Evolutionary conservation across 1,140 invertebrate species (phyloP).

Genomic region (Coptotermes formosanus): DNA sequence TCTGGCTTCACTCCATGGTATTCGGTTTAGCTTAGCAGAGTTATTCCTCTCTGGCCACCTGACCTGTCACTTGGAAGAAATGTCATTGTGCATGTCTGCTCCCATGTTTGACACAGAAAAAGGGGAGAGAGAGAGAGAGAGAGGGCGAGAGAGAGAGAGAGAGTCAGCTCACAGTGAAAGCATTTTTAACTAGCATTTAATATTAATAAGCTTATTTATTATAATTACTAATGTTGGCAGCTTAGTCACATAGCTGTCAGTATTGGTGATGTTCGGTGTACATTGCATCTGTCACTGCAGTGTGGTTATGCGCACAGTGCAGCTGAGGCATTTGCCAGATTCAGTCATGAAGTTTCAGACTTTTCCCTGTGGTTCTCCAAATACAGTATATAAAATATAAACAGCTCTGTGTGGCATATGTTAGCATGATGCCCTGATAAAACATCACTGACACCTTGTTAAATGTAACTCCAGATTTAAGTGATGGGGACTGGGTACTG

Average conservation of each 20-base stretch:
- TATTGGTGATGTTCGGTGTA: not conserved
- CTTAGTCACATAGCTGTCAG: not conserved
- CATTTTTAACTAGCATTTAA: slow-evolving; percentile 17
- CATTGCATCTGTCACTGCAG: not conserved
- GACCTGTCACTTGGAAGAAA: not conserved
- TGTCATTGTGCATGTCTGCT: not conserved
- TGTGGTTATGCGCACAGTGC: no score
- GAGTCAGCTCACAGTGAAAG: not conserved
- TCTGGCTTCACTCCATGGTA: no score
- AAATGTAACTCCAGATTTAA: not conserved
- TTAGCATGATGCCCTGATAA: no score
- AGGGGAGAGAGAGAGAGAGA: not conserved
- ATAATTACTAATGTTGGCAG: slow-evolving; percentile 1
- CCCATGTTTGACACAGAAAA: not conserved
- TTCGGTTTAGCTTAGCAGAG: no score
- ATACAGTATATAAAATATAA: no score
- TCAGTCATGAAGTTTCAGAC: no score
- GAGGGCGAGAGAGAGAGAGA: not conserved
- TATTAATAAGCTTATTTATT: slow-evolving; percentile 3
- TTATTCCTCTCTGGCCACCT: no score
- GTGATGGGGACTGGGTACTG: no score
- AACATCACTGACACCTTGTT: not conserved
- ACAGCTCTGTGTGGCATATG: no score
- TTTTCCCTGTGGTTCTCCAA: no score
- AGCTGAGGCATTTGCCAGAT: no score